Percentiles rank a stretch among this genome's conserved stretches.
Conservation (phyloP, 2,113 vertebrate species). For the human region DNA sequence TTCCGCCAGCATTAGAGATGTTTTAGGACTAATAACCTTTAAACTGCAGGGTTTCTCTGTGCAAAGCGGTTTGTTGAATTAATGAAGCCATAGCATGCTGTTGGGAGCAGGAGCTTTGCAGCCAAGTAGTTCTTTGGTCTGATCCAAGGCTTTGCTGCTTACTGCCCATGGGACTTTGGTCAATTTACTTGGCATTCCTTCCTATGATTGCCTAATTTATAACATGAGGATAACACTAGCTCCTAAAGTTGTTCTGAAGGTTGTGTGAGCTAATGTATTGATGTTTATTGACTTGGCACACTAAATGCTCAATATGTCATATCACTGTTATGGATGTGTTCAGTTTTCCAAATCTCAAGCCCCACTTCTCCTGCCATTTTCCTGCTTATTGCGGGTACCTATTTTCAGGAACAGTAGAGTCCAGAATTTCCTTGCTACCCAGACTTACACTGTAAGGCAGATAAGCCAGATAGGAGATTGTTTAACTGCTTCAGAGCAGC, state of each 20-base stretch:
- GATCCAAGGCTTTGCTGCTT: not conserved
- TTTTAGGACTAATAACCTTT: not conserved
- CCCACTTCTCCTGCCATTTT: too few species aligned
- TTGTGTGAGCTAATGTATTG: not conserved
- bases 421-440: not conserved
- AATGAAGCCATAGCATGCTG: not conserved
- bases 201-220: not conserved
- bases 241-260: not conserved
- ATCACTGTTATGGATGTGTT: not conserved
- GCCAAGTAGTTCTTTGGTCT: not conserved
- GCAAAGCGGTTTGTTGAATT: not conserved
- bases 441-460: not conserved
- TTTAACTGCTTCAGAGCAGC: not conserved
- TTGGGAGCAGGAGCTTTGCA: not conserved
- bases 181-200: not conserved
- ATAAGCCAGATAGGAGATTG: not conserved
- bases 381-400: not conserved
- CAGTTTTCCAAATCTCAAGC: not conserved
- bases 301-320: not conserved
- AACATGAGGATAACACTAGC: not conserved
- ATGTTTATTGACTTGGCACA: not conserved
- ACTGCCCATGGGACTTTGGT: not conserved
- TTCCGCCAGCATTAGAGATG: not conserved
- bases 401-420: not conserved
- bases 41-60: not conserved